These are phyloP conservation scores for Aphis gossypii DNA, from an alignment of 1,140 invertebrate species.

Conservation along the genomic window DNA sequence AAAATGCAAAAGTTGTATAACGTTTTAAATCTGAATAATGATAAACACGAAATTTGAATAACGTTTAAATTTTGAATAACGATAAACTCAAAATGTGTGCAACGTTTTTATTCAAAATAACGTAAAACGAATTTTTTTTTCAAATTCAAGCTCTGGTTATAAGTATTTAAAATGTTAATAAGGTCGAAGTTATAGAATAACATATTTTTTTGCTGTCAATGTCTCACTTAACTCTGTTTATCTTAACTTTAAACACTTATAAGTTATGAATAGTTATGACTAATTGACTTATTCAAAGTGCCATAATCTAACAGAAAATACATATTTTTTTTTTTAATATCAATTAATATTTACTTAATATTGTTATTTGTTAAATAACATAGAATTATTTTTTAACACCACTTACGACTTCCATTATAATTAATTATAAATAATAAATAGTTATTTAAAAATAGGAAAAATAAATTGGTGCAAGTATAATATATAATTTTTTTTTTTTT, in stretches of 20 bases:
- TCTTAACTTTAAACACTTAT: too few species aligned
- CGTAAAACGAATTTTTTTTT: too few species aligned
- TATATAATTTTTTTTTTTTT: neutral
- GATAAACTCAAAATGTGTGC: too few species aligned
- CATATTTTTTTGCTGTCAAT: neutral
- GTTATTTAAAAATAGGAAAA: neutral
- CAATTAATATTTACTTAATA: neutral
- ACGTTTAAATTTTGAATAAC: too few species aligned
- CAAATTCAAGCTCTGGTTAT: too few species aligned
- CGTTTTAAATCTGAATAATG: too few species aligned
- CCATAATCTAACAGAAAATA: neutral
- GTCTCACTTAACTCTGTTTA: neutral
- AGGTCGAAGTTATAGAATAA: neutral
- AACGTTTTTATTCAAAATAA: too few species aligned
- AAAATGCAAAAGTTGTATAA: too few species aligned
- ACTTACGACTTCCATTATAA: neutral
- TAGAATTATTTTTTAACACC: neutral
- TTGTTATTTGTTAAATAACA: neutral
- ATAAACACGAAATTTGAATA: too few species aligned
- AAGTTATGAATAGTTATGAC: too few species aligned
- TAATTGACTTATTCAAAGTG: neutral
- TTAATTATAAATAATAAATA: neutral
- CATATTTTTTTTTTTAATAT: neutral
- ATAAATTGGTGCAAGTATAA: neutral
- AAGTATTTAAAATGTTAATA: neutral